Evolutionary conservation across 2,888 invertebrate species (phyloP).

Genomic region (Erebia aethiops): DNA sequence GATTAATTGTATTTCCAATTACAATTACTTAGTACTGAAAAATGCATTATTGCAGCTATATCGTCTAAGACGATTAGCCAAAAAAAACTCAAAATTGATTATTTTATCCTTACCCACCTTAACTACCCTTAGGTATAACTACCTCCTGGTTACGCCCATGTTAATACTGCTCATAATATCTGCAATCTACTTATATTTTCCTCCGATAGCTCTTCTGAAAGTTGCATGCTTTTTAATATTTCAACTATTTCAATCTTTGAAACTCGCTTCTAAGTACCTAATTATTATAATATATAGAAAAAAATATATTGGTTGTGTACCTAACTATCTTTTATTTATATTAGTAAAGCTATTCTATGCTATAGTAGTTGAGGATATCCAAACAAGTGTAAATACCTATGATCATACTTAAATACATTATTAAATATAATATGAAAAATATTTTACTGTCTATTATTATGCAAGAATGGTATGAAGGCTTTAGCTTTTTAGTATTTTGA

Average conservation of each 20-base stretch:
- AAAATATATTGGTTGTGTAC: slow-evolving; percentile 65
- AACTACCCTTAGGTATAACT: neutral
- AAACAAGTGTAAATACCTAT: slow-evolving; percentile 70
- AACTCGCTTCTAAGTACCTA: slow-evolving; percentile 46
- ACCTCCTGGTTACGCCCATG: neutral
- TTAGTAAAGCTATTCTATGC: slow-evolving; percentile 56
- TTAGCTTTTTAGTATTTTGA: neutral
- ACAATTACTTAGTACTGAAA: no score
- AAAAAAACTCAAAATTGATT: no score
- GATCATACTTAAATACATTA: slow-evolving; percentile 57
- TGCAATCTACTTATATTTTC: slow-evolving; percentile 16
- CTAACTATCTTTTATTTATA: slow-evolving; percentile 60
- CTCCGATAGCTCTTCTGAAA: slow-evolving; percentile 23
- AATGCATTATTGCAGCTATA: no score
- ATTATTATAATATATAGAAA: slow-evolving; percentile 36
- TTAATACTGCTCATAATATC: slow-evolving; percentile 6
- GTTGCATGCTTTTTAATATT: slow-evolving; percentile 41
- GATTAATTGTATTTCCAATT: no score
- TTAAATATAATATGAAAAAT: slow-evolving; percentile 38
- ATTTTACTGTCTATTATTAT: slow-evolving; percentile 32
- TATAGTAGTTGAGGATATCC: slow-evolving; percentile 62
- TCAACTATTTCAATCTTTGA: slow-evolving; percentile 38
- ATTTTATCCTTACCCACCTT: no score
- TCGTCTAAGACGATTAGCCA: no score
- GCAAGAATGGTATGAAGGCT: slow-evolving; percentile 2